Percentiles rank a stretch among this genome's conserved stretches.
Conservation (phyloP, 2,888 invertebrate species). For the Plutella xylostella region DNA sequence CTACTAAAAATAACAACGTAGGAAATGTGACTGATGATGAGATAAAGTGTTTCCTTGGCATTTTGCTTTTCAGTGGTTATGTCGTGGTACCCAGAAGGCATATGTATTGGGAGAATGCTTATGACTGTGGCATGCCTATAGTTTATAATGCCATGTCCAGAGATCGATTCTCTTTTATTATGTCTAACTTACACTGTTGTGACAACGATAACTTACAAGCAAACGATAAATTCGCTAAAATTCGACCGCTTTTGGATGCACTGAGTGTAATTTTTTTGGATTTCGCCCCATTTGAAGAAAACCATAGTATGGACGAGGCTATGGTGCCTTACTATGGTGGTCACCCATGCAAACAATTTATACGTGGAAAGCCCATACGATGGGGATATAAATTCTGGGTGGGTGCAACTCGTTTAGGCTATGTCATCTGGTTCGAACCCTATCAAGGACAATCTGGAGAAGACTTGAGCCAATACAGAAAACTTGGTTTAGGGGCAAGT, state of each 20-base stretch:
- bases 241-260: background rate
- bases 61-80: background rate
- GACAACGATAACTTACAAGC: background rate
- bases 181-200: conserved; percentile 3
- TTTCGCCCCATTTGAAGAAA: too few relatives aligned
- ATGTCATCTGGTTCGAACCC: conserved; percentile 3
- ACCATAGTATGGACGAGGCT: too few relatives aligned
- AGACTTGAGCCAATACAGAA: background rate
- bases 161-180: background rate
- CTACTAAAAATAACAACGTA: too few relatives aligned
- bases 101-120: background rate
- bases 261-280: background rate
- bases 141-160: background rate
- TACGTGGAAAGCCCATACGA: conserved; percentile 5
- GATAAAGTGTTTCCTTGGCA: background rate
- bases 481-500: background rate
- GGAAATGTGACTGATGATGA: too few relatives aligned
- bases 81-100: background rate
- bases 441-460: conserved; percentile 3
- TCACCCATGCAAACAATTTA: conserved; percentile 4
- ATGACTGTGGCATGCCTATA: background rate
- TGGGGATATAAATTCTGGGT: too few relatives aligned
- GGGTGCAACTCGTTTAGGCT: too few relatives aligned
- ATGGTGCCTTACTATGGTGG: too few relatives aligned
- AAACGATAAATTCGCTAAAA: background rate